These are phyloP conservation scores for Dermatophagoides farinae DNA, from an alignment of 1,140 invertebrate genomes.

Conservation along the genomic window DNA sequence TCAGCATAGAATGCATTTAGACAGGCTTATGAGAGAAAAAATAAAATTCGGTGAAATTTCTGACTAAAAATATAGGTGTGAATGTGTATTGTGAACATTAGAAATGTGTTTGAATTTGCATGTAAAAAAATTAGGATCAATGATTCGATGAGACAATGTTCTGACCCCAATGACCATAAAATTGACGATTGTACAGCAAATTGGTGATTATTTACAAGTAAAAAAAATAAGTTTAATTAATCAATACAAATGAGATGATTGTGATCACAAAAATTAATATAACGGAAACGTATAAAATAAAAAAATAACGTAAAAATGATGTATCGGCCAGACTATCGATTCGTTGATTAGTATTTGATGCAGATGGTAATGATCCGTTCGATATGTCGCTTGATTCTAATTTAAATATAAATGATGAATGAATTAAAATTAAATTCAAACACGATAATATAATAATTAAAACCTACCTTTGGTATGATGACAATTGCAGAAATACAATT, in stretches of 20 bases:
- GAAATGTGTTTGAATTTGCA: not conserved
- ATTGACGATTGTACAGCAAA: no score
- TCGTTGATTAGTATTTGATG: not conserved
- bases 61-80: not conserved
- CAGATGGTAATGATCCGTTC: not conserved
- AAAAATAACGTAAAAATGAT: conserved; percentile 5
- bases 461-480: conserved; percentile 5
- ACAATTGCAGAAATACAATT: conserved; percentile 9
- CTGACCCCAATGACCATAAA: no score
- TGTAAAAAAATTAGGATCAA: not conserved
- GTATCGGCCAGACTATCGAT: not conserved
- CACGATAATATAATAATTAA: not conserved
- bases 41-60: no score
- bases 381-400: conserved; percentile 8
- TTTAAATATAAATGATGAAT: not conserved
- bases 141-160: no score
- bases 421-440: not conserved
- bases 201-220: not conserved
- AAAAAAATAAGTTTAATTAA: not conserved
- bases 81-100: not conserved
- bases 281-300: not conserved
- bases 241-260: not conserved
- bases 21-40: no score
- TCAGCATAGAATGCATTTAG: no score
- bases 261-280: conserved; percentile 1